These are phyloP conservation scores for Pipistrellus nathusii DNA, from an alignment of 2,797 vertebrate species.

Conservation along the genomic window DNA sequence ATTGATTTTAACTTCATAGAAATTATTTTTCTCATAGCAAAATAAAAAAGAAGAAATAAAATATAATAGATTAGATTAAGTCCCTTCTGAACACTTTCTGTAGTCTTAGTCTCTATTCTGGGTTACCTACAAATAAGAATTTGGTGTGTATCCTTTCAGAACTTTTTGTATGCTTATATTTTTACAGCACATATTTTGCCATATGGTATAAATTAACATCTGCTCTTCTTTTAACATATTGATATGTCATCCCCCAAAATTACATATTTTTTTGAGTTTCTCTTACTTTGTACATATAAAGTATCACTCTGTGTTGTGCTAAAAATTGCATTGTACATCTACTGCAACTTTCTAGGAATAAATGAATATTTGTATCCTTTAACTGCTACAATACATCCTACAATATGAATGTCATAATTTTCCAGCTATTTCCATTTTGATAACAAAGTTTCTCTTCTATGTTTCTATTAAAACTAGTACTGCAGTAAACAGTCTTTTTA, in stretches of 20 bases:
- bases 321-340: background rate
- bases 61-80: background rate
- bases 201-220: background rate
- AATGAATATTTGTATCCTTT: background rate
- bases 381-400: background rate
- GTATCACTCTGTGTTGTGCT: background rate
- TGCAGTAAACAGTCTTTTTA: background rate
- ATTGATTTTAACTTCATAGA: constrained; percentile 16
- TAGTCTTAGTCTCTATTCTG: background rate
- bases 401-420: background rate
- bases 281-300: background rate
- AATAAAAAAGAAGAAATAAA: background rate
- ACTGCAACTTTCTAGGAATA: background rate
- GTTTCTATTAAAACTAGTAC: background rate
- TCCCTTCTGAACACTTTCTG: background rate
- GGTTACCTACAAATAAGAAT: background rate
- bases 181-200: background rate
- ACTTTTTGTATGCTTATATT: background rate
- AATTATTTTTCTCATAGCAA: background rate
- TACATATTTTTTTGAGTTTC: background rate
- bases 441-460: background rate
- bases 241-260: background rate
- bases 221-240: background rate
- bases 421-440: background rate
- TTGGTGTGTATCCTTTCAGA: background rate